Percentiles rank a stretch among this genome's conserved stretches.
These are phyloP conservation scores for Stegodyphus dumicola DNA, from an alignment of 1,140 invertebrate species.

Conservation along the genomic window DNA sequence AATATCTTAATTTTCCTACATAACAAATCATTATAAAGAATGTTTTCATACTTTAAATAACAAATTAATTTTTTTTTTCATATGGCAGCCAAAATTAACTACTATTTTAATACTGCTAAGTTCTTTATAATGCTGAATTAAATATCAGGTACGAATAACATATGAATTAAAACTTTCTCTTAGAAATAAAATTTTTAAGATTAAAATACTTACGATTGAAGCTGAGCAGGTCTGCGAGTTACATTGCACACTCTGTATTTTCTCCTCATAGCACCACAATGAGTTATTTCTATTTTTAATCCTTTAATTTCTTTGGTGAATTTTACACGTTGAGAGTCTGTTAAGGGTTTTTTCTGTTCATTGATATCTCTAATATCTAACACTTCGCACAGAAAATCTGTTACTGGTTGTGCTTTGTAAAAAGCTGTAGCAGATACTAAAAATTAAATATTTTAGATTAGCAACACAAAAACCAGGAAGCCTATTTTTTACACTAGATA, in stretches of 20 bases:
- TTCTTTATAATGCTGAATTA: too few relatives aligned
- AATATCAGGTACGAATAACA: too few relatives aligned
- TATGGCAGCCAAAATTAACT: too few relatives aligned
- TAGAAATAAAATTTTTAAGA: too few relatives aligned
- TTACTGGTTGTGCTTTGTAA: slow-evolving; percentile 99
- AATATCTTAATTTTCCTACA: too few relatives aligned
- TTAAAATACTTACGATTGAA: slow-evolving; percentile 76
- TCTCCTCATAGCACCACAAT: slow-evolving; percentile 97
- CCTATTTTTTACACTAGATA: too few relatives aligned
- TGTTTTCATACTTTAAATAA: too few relatives aligned
- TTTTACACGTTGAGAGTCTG: slow-evolving; percentile 98
- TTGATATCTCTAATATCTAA: slow-evolving; percentile 97
- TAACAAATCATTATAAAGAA: too few relatives aligned
- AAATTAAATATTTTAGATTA: neutral
- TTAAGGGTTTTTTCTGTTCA: slow-evolving; percentile 94
- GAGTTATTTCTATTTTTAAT: slow-evolving; percentile 99
- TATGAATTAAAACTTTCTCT: too few relatives aligned
- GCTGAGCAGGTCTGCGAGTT: slow-evolving; percentile 96
- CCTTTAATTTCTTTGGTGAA: slow-evolving; percentile 99
- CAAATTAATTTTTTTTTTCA: too few relatives aligned
- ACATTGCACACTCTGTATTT: slow-evolving; percentile 99
- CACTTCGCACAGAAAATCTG: slow-evolving; percentile 99
- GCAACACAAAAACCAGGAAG: neutral
- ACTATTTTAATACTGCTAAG: too few relatives aligned
- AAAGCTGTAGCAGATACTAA: slow-evolving; percentile 96